Evolutionary conservation across 1,140 invertebrate species (phyloP).

Genomic region (Rhopalosiphum padi): DNA sequence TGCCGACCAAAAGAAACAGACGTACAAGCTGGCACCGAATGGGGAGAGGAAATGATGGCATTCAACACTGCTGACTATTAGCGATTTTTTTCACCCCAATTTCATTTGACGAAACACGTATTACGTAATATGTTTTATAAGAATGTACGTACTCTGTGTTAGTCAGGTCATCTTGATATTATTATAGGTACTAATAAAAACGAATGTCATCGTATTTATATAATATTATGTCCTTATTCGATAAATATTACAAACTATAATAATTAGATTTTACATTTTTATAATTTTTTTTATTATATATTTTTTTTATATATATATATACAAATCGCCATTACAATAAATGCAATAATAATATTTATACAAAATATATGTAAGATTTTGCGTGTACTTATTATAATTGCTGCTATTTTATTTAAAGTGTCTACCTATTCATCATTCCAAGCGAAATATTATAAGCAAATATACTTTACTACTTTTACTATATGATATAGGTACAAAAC

Average conservation of each 20-base stretch:
- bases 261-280: neutral
- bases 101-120: neutral
- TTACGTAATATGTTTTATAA: neutral
- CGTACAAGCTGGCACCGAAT: constrained; percentile 71
- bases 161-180: neutral
- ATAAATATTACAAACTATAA: neutral
- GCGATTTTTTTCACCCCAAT: neutral
- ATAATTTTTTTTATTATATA: neutral
- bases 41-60: constrained; percentile 80
- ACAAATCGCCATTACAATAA: neutral
- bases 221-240: neutral
- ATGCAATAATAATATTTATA: neutral
- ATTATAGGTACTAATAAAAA: neutral
- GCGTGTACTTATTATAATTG: neutral
- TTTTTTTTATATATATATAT: neutral
- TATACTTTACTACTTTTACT: neutral
- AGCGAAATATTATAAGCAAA: neutral
- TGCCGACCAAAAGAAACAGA: constrained; percentile 68
- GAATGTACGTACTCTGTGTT: neutral
- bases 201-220: neutral
- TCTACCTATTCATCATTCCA: neutral
- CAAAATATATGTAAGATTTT: neutral
- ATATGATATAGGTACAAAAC: neutral
- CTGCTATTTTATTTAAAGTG: neutral
- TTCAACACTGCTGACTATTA: constrained; percentile 60